Conservation (phyloP, 2,113 vertebrate genomes). For the Chitala chitala region DNA sequence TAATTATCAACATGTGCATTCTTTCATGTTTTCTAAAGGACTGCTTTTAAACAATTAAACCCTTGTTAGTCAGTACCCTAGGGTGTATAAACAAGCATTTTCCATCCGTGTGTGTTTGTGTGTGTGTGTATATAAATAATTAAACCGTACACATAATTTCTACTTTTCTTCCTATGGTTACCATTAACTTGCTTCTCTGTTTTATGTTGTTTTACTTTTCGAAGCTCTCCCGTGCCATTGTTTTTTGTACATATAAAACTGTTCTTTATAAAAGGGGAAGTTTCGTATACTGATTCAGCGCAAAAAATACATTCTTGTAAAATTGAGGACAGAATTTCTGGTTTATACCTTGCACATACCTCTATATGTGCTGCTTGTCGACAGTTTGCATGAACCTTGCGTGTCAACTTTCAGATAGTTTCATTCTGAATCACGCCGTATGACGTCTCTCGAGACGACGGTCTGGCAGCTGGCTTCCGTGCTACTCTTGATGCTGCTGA, state of each 20-base stretch:
- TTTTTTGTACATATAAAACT: conserved; percentile 21
- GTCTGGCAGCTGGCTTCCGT: background rate
- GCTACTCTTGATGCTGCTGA: background rate
- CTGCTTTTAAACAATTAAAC: too few relatives aligned
- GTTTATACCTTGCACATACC: background rate
- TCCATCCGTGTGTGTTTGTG: too few relatives aligned
- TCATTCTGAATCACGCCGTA: background rate
- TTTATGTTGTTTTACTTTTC: conserved; percentile 10
- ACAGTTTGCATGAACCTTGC: background rate
- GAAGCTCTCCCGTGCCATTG: background rate
- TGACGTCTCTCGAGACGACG: background rate
- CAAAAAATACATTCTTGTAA: too few relatives aligned
- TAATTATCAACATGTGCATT: too few relatives aligned
- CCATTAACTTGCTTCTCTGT: conserved; percentile 24
- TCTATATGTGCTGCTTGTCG: background rate
- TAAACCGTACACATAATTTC: too few relatives aligned
- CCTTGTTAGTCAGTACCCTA: too few relatives aligned
- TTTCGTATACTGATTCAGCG: conserved; percentile 9
- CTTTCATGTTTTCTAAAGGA: too few relatives aligned
- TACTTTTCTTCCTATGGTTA: too few relatives aligned
- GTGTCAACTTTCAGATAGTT: background rate
- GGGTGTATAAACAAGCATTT: too few relatives aligned
- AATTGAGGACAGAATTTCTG: too few relatives aligned
- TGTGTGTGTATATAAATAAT: too few relatives aligned
- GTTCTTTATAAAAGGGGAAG: conserved; percentile 11